Base-by-base conservation (phyloP, 2,797 vertebrate species). In the Discoglossus pictus region DNA sequence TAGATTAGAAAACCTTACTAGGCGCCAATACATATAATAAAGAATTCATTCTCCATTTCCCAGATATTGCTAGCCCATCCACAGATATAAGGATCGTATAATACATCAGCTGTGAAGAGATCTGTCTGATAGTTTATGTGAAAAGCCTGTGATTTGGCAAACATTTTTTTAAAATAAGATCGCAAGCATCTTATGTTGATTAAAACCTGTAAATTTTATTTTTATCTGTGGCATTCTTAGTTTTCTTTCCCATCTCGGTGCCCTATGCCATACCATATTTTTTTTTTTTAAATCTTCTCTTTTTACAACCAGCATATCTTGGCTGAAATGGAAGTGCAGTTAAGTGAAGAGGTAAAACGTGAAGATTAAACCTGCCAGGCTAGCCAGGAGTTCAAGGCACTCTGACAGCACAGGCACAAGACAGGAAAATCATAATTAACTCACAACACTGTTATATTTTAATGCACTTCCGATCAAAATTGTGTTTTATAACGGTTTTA, bases 171-270 rank as follows among this genome's bases (percentile, higher is more conserved):
- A 52, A 71, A 71, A 71, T 51, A 71, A 59, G 46, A 36, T 44
- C 21, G 59, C 6, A 39, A 47, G 39, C 60, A 50, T 24, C 24
- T 58, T 63, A 56, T 50, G 51, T 44, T 68, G 56, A 68, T 61
- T 68, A 61, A 53, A 61, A 24, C 56, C 65, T 46, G 56, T 53
- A 61, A 27, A 68, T 68, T 53, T 61, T 61, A 61, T 68, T 61
- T 68, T 40, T 39, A 36, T 46, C 47, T 9, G 35, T 42, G 48
- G 34, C 38, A 9, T 42, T 50, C 63, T 52, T 52, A 51, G 52
- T 43, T 16, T 43, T 44, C 23, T 25, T 17, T 31, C 48, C 48
- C 35, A 44, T 24, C 18, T 31, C 12, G 1, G 31, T 13, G 15
- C 42, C 50, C 51, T 34, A 23, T 62, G 42, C 43, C 21, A 42